Evolutionary conservation across 2,888 invertebrate genomes (phyloP), one percentile per base, ranked within the genome.

Genomic region (Limnephilus marmoratus): DNA sequence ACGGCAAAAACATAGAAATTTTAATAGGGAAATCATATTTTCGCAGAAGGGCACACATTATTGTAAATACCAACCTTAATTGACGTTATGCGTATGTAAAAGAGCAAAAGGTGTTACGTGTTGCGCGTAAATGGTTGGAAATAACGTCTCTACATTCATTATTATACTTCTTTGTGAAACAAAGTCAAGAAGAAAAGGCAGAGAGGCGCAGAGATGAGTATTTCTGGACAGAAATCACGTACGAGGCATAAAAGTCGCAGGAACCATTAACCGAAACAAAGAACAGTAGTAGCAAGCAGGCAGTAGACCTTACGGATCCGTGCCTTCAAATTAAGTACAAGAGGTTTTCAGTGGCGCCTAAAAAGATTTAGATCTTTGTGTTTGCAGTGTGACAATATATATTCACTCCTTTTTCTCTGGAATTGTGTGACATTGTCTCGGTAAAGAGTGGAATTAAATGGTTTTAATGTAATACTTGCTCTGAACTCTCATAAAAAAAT

Each of bases 261-360:
- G 37, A 85, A 31, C 91, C 91, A 90, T 89, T 91, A 91, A 85
- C 53, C 89, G 83, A 83, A 91, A 91, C 89, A 80, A 68, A 68
- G 89, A 90, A 91, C 24, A 45, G 80, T 81, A 89, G 34, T 13
- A 49, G 24, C n/a, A 68, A 68, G 68, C 68, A 68, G 49, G 87
- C n/a, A 4, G 18, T 7, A 85, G 18, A 83, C 81, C 89, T 68
- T 85, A 85, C 83, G 89, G 83, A 83, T 83, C 89, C 89, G 80
- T 91, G 89, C 89, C 82, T 91, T 92, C 91, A 91, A 92, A 92
- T 92, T 92, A 92, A 91, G 88, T 89, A 89, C 89, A 89, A 91
- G 91, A 85, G 89, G 85, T 91, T 89, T 92, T 87, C 91, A 37
- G 87, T 82, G 34, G 53, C 45, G 88, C 83, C 45, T 53, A 82